Base-by-base conservation (phyloP, 2,113 vertebrate species). In the Siniperca knerii region DNA sequence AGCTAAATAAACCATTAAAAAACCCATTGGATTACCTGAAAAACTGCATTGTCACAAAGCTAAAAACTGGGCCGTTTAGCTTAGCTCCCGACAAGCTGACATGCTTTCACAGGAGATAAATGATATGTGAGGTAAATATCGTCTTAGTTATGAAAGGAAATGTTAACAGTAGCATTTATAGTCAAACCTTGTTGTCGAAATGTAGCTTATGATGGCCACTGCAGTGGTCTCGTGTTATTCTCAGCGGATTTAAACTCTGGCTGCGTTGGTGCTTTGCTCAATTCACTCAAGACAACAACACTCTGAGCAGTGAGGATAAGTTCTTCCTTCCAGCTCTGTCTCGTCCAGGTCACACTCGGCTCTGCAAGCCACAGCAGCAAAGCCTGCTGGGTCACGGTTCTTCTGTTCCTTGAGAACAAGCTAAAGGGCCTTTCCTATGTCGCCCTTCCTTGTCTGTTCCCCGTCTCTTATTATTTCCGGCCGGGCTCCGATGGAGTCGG, bases 391-490 rank as follows among this genome's bases (percentile, higher is more conserved):
- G 89, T 94, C 91, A 85, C 15, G 61, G 81, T 57, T 75, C 91
- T 93, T 92, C 91, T 87, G 87, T 94, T 93, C 88, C 91, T 94
- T 94, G 92, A 95, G 89, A 95, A 93, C 90, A 18, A 93, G 88
- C 82, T 90, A 94, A 87, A 89, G 93, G 93, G 87, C 52, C 94
- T 95, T 96, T 95, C 90, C 89, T 75, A 89, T 91, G 79, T 91
- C 23, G 70, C 83, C 94, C 94, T 96, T 96, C 94, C 94, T 92
- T 88, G 92, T 94, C 91, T 94, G 93, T 86, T 95, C 94, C 93
- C 89, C 92, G 91, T 91, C 95, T 93, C 93, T 91, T 95, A 96
- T 96, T 95, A 96, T 95, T 96, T 96, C 96, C 96, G 95, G 80
- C 91, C 80, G 90, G 92, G 94, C 96, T 96, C 89, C 88, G 48